A percentile compares a stretch with the other conserved stretches of the same genome.
Evolutionary conservation across 2,888 invertebrate genomes (phyloP).

Genomic region (Rambutsinella grinnellia): DNA sequence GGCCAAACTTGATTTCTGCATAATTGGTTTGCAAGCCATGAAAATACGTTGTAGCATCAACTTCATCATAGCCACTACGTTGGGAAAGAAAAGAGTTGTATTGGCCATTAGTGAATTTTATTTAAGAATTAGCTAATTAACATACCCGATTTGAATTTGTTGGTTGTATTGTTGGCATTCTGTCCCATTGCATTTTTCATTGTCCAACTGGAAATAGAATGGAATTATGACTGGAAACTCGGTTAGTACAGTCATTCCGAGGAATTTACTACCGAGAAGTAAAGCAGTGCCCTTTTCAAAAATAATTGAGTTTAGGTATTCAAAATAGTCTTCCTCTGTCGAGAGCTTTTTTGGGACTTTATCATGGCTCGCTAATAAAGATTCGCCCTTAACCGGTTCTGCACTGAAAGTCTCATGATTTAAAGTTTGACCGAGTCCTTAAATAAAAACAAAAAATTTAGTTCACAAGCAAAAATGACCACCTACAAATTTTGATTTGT

Average conservation of each 20-base stretch:
- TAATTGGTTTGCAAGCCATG: too few relatives aligned
- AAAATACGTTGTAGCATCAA: too few relatives aligned
- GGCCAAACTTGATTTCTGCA: neutral
- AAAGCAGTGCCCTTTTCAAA: too few relatives aligned
- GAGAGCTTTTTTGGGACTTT: too few relatives aligned
- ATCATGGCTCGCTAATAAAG: too few relatives aligned
- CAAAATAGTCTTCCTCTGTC: too few relatives aligned
- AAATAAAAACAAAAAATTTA: neutral
- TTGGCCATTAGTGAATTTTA: neutral
- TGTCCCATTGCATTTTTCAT: neutral
- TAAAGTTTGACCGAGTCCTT: neutral
- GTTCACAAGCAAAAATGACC: neutral
- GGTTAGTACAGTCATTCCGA: too few relatives aligned
- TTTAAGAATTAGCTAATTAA: neutral
- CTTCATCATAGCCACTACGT: neutral
- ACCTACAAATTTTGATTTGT: neutral
- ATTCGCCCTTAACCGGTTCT: too few relatives aligned
- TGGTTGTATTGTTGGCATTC: neutral
- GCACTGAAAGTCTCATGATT: neutral
- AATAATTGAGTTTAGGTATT: too few relatives aligned
- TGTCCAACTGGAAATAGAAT: too few relatives aligned
- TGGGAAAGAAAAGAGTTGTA: neutral
- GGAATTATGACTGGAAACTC: too few relatives aligned
- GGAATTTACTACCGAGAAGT: too few relatives aligned
- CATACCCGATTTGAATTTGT: slow-evolving; percentile 1